A percentile compares a stretch with the other conserved stretches of the same genome.
These are phyloP conservation scores for Eustalomyia histrio DNA, from an alignment of 2,888 invertebrate species.

Conservation along the genomic window DNA sequence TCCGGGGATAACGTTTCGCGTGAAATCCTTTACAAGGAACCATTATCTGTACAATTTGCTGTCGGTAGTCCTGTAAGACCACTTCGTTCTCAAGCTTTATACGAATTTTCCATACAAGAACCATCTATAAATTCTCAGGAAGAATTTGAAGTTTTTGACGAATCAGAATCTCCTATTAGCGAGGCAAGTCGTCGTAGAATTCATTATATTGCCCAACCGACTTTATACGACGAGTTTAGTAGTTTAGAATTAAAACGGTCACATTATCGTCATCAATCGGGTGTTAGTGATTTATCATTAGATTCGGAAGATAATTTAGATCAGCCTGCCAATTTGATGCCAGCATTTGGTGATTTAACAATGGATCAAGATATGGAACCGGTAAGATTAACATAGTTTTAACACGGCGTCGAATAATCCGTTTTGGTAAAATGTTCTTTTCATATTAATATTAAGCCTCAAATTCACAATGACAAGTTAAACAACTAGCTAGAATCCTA, in stretches of 20 bases:
- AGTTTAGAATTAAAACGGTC: slow-evolving; percentile 78
- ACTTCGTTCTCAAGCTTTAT: slow-evolving; percentile 65
- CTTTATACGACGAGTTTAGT: slow-evolving; percentile 79
- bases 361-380: slow-evolving; percentile 78
- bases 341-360: slow-evolving; percentile 78
- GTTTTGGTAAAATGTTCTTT: too few species aligned
- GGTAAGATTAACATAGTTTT: slow-evolving; percentile 77
- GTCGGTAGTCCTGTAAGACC: slow-evolving; percentile 77
- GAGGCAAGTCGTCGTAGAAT: slow-evolving; percentile 81
- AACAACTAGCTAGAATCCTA: too few species aligned
- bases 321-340: slow-evolving; percentile 75
- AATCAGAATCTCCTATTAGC: slow-evolving; percentile 75
- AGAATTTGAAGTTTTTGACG: slow-evolving; percentile 61
- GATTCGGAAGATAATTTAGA: slow-evolving; percentile 80
- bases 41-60: slow-evolving; percentile 72
- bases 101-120: slow-evolving; percentile 65
- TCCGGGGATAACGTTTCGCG: slow-evolving; percentile 23
- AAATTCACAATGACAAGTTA: too few species aligned
- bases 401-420: too few species aligned
- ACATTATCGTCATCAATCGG: slow-evolving; percentile 73
- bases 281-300: slow-evolving; percentile 80
- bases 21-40: slow-evolving; percentile 41
- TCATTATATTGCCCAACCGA: slow-evolving; percentile 80
- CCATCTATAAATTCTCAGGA: slow-evolving; percentile 60
- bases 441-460: too few species aligned